Base-by-base conservation (phyloP, 2,888 invertebrate genomes). In the Leptothorax acervorum region DNA sequence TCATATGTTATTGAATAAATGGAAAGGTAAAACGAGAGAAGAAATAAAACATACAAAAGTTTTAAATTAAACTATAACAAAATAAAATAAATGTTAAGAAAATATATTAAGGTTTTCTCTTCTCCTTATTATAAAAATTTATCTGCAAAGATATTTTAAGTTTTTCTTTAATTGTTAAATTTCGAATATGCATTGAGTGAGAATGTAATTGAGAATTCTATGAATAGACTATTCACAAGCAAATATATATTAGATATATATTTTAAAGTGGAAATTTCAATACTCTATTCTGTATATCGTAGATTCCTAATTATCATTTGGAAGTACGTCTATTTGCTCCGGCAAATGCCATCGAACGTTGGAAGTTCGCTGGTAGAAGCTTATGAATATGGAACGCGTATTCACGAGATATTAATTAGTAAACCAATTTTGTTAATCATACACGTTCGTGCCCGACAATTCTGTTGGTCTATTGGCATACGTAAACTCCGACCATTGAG, bases 391-490 rank as follows among this genome's bases (percentile, higher is more conserved):
- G 79, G 48, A 81, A 81, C 60, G 35, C 51, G 73, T 73, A 73
- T 62, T 81, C 73, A 71, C 71, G 60, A 73, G 73, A 73, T 81
- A 81, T 73, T 81, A 81, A 81, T 73, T 81, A 81, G 60, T 73
- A 81, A 81, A 81, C 45, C 48, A 81, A 81, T 81, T 71, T 81
- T 73, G 73, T 81, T 81, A 73, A 81, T 81, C 60, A 81, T 81
- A 81, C 39, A 73, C 60, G 51, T 76, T 76, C 53, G 53, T 60
- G 48, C 39, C 39, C 62, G 73, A 81, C 73, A 79, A 79, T 73
- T 51, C 73, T 62, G 48, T 62, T 51, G 71, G 51, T 70, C n/a
- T 55, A 70, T 57, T 45, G 45, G 31, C 28, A 55, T 73, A 62
- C 51, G 51, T 81, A 81, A 79, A 60, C 48, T 81, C 4, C 45